phyloP scores from a whole-genome alignment of 2,113 vertebrate species.

The Grammomys dolichurus region DNA sequence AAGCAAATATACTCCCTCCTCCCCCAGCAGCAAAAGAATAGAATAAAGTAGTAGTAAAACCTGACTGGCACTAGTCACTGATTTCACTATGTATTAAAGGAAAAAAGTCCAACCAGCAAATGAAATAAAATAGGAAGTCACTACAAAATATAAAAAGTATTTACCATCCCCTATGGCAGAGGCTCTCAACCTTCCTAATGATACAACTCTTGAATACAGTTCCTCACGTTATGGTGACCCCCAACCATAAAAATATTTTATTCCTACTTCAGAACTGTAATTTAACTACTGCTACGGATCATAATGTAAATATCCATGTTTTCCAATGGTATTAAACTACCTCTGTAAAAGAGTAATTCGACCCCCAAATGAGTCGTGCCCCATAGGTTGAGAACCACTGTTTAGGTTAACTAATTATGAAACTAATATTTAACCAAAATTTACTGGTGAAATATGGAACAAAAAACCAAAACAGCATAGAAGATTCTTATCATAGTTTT shows the following conservation, averaged over 20 bases:
- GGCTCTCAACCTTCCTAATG: too few relatives aligned
- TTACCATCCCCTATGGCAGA: not conserved
- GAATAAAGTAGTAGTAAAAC: not conserved
- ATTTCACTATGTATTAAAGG: not conserved
- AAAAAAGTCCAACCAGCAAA: slow-evolving; percentile 4
- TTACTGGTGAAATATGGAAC: slow-evolving; percentile 42
- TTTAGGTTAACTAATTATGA: slow-evolving; percentile 37
- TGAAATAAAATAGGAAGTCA: not conserved
- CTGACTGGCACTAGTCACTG: slow-evolving; percentile 1
- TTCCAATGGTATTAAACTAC: not conserved
- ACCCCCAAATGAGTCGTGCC: not conserved
- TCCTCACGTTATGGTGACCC: not conserved
- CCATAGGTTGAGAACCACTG: not conserved
- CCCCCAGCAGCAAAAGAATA: not conserved
- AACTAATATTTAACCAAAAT: slow-evolving; percentile 59
- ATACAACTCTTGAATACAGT: not conserved
- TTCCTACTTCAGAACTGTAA: not conserved
- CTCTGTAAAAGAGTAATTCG: not conserved
- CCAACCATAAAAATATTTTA: not conserved
- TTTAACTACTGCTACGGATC: not conserved
- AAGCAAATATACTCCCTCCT: not conserved
- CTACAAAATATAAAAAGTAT: not conserved
- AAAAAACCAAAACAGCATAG: not conserved
- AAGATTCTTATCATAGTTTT: not conserved
- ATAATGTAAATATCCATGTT: not conserved